phyloP scores from a whole-genome alignment of 2,113 vertebrate genomes.

The Cranoglanis bouderius region DNA sequence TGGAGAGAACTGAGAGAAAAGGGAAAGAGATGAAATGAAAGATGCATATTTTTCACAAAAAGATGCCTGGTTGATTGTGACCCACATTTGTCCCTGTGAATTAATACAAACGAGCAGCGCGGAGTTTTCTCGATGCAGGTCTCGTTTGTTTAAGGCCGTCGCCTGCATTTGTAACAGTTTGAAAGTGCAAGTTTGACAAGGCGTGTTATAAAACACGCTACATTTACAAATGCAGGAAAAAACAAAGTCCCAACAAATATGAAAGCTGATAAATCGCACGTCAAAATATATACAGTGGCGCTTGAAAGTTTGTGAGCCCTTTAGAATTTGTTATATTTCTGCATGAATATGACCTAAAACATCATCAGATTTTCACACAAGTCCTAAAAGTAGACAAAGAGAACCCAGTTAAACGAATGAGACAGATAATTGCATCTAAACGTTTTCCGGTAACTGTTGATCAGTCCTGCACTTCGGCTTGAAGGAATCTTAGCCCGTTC shows the following conservation, averaged over 20 bases:
- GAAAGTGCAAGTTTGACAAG: conserved; percentile 21
- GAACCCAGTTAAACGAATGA: too few species aligned
- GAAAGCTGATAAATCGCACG: not conserved
- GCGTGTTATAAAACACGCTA: not conserved
- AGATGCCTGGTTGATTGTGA: conserved; percentile 34
- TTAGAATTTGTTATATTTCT: too few species aligned
- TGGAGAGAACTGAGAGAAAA: conserved; percentile 44
- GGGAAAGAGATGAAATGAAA: conserved; percentile 37
- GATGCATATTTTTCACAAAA: conserved; percentile 32
- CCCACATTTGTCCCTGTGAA: conserved; percentile 50
- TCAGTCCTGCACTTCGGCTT: too few species aligned
- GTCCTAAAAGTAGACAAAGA: too few species aligned
- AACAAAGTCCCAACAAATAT: not conserved
- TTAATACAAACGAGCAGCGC: conserved; percentile 39
- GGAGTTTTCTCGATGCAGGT: not conserved
- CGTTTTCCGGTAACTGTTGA: too few species aligned
- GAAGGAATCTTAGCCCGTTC: too few species aligned
- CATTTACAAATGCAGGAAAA: not conserved
- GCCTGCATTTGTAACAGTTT: not conserved
- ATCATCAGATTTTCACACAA: too few species aligned
- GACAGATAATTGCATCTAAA: too few species aligned
- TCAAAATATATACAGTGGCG: not conserved
- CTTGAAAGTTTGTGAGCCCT: too few species aligned
- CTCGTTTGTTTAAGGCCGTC: conserved; percentile 35
- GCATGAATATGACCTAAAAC: too few species aligned